Conservation (phyloP, 2,888 invertebrate species). For the Drosophila nigricruria region DNA sequence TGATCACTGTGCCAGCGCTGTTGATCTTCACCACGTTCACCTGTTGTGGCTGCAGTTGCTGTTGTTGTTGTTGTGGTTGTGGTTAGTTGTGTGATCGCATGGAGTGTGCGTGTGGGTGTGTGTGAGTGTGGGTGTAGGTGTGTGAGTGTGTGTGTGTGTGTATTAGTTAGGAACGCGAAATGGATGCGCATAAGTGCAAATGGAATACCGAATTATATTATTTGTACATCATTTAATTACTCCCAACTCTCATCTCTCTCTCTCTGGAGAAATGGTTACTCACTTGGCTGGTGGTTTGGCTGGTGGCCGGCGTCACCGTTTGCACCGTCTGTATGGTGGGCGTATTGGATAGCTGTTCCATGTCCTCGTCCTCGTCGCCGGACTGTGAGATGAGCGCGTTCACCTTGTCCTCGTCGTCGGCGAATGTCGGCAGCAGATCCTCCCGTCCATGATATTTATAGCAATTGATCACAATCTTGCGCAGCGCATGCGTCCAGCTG, state of each 20-base stretch:
- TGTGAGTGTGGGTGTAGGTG: constrained; percentile 7
- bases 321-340: constrained; percentile 77
- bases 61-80: constrained; percentile 13
- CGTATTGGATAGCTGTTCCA: constrained; percentile 74
- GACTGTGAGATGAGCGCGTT: constrained; percentile 86
- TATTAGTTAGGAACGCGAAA: constrained; percentile 12
- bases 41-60: constrained; percentile 72
- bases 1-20: constrained; percentile 84
- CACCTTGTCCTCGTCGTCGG: constrained; percentile 94
- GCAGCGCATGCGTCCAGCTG: constrained; percentile 98
- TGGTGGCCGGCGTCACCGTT: constrained; percentile 70
- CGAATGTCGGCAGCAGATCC: constrained; percentile 97
- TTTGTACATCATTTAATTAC: background rate
- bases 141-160: constrained; percentile 1
- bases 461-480: constrained; percentile 98
- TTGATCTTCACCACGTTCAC: constrained; percentile 85
- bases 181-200: background rate
- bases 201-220: constrained; percentile 11
- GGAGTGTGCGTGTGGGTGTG: background rate
- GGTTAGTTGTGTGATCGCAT: constrained; percentile 6
- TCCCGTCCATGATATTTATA: constrained; percentile 99
- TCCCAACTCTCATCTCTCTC: background rate
- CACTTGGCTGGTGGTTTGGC: constrained; percentile 69
- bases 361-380: constrained; percentile 80
- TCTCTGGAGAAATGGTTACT: no score